Percentiles rank a stretch among this genome's conserved stretches.
These are phyloP conservation scores for Wiebesia pumilae DNA, from an alignment of 1,140 invertebrate species.

Conservation along the genomic window DNA sequence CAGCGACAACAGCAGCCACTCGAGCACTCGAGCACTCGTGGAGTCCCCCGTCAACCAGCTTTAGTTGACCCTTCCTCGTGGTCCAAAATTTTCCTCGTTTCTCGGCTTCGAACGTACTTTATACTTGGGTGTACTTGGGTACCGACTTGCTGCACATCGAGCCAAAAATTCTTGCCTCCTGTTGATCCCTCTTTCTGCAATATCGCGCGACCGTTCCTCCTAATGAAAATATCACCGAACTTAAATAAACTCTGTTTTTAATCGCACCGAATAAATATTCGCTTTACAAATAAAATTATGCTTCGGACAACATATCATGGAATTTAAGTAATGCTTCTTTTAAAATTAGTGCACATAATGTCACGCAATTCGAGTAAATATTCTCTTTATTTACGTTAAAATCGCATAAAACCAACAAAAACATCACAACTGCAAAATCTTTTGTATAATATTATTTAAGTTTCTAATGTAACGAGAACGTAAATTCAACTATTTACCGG, in stretches of 20 bases:
- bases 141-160: background rate
- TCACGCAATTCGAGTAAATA: background rate
- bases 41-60: background rate
- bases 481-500: no score
- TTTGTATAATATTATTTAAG: background rate
- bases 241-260: background rate
- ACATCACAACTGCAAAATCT: background rate
- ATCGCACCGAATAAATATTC: background rate
- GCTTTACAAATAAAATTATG: background rate
- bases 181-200: background rate
- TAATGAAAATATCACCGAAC: background rate
- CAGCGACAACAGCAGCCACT: background rate
- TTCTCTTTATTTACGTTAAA: background rate
- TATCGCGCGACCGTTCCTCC: no score
- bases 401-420: background rate
- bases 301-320: background rate
- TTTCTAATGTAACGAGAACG: background rate
- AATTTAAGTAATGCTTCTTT: background rate
- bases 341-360: background rate
- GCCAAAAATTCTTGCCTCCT: background rate
- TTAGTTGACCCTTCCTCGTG: background rate
- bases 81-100: background rate
- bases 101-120: background rate
- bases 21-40: background rate
- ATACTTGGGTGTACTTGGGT: no score